Percentiles rank a stretch among this genome's conserved stretches.
Conservation (phyloP, 2,888 invertebrate species). For the Bembecia ichneumoniformis region DNA sequence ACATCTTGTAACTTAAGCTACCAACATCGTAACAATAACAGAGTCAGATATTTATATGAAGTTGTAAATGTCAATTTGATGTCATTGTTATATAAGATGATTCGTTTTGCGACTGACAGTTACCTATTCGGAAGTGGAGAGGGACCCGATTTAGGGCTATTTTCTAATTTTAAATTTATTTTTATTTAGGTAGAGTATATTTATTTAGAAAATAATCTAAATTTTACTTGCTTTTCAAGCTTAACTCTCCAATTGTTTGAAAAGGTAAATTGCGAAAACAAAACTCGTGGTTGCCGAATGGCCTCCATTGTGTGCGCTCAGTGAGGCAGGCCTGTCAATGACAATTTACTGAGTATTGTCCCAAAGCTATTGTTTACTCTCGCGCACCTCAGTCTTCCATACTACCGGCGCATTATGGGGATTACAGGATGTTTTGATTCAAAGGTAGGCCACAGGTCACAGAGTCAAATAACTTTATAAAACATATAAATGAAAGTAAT, state of each 20-base stretch:
- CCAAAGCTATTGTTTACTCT: conserved; percentile 10
- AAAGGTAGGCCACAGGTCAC: background rate
- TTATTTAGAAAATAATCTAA: no score
- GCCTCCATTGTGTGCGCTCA: conserved; percentile 16
- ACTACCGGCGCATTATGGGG: background rate
- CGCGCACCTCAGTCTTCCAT: conserved; percentile 5
- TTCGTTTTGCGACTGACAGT: conserved; percentile 6
- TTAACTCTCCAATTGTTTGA: no score
- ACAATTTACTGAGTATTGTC: conserved; percentile 12
- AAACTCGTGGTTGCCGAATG: conserved; percentile 16
- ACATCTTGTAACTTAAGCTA: no score
- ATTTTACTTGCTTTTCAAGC: no score
- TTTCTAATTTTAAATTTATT: no score
- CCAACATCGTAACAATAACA: background rate
- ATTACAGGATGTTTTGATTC: background rate
- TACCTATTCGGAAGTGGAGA: no score
- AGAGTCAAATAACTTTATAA: background rate
- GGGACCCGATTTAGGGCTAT: no score
- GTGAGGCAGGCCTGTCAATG: conserved; percentile 6
- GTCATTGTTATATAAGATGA: conserved; percentile 7
- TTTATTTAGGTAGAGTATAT: no score
- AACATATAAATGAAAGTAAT: no score
- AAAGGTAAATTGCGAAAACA: conserved; percentile 20
- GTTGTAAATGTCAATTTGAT: conserved; percentile 44
- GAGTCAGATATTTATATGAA: conserved; percentile 31